These are phyloP conservation scores for Drepana arcuata DNA, from an alignment of 1,140 invertebrate species.

Conservation along the genomic window DNA sequence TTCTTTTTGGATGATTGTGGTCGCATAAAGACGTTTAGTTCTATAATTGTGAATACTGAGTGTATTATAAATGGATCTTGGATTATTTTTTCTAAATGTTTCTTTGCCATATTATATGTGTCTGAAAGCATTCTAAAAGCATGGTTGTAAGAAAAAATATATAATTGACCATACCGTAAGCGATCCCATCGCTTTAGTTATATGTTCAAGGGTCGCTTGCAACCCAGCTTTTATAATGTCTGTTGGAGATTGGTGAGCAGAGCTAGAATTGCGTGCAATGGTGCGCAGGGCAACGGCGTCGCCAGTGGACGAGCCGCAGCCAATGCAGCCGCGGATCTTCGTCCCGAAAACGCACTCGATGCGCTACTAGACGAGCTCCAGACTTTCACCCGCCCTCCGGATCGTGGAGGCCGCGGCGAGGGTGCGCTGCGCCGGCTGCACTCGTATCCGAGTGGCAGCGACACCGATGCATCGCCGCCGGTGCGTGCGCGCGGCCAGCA, in stretches of 20 bases:
- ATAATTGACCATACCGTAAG: too few species aligned
- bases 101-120: too few species aligned
- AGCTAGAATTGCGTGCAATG: slow-evolving; percentile 45
- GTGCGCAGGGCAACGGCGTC: slow-evolving; percentile 73
- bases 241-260: slow-evolving; percentile 27
- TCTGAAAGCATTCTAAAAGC: too few species aligned
- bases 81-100: slow-evolving; percentile 55
- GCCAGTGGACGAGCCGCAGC: slow-evolving; percentile 77
- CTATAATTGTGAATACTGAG: slow-evolving; percentile 45
- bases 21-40: slow-evolving; percentile 51
- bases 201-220: slow-evolving; percentile 13
- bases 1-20: slow-evolving; percentile 61
- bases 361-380: slow-evolving; percentile 93
- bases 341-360: slow-evolving; percentile 95
- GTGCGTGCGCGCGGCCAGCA: slow-evolving; percentile 71
- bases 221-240: slow-evolving; percentile 36
- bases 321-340: slow-evolving; percentile 79
- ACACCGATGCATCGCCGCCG: slow-evolving; percentile 79
- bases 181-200: background rate
- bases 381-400: slow-evolving; percentile 81
- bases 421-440: slow-evolving; percentile 80
- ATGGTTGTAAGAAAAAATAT: slow-evolving; percentile 25
- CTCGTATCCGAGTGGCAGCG: slow-evolving; percentile 83
- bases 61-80: slow-evolving; percentile 50
- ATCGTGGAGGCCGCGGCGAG: slow-evolving; percentile 81